A percentile compares a stretch with the other conserved stretches of the same genome.
Evolutionary conservation across 1,140 invertebrate genomes (phyloP).

Genomic region (Muscidifurax raptorellus): DNA sequence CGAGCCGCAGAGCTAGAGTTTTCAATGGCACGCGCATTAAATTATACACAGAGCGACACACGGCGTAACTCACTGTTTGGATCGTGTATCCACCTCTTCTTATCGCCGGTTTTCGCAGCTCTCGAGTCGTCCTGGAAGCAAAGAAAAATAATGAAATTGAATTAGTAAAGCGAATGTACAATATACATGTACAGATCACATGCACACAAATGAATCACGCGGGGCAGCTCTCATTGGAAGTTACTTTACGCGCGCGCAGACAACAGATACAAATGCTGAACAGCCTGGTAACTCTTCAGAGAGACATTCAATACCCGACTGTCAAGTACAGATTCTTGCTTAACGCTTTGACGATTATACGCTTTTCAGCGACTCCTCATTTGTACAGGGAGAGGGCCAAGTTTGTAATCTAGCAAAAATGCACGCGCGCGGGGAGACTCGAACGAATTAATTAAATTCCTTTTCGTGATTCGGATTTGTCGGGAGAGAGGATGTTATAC

Average conservation of each 20-base stretch:
- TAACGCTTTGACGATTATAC: neutral
- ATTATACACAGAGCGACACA: neutral
- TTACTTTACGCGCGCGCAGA: neutral
- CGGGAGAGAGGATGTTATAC: too few relatives aligned
- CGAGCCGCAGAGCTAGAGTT: neutral
- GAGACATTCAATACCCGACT: neutral
- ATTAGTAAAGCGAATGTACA: neutral
- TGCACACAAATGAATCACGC: too few relatives aligned
- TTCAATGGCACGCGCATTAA: neutral
- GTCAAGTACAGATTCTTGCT: neutral
- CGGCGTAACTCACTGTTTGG: slow-evolving; percentile 81
- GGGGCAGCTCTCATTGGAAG: neutral
- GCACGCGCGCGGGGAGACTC: neutral
- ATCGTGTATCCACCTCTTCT: slow-evolving; percentile 86
- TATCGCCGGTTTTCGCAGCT: slow-evolving; percentile 76
- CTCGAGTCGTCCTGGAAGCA: slow-evolving; percentile 75
- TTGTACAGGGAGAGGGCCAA: neutral
- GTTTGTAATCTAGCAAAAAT: neutral
- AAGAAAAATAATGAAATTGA: slow-evolving; percentile 49
- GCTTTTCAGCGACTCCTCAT: neutral
- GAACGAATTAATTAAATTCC: neutral
- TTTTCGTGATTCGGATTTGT: neutral
- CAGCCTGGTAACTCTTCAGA: neutral
- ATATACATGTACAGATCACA: neutral
- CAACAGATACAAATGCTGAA: neutral